Conservation (phyloP, 2,797 vertebrate genomes). For the Geotrypetes seraphini region DNA sequence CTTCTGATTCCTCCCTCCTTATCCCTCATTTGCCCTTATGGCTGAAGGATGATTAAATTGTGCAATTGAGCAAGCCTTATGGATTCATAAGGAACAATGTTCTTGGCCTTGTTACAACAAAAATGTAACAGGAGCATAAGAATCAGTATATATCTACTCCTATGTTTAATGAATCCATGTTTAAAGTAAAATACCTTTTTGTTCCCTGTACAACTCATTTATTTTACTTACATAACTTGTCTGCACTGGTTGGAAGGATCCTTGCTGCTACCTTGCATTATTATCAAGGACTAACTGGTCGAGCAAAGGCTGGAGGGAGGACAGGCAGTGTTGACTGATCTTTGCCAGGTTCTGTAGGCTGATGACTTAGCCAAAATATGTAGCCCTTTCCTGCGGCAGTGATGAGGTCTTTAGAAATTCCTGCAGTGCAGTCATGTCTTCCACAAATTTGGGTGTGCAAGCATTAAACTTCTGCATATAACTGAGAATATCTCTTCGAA, state of each 20-base stretch:
- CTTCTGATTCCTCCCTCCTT: no score
- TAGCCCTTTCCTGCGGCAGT: slow-evolving; percentile 15
- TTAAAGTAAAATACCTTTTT: background rate
- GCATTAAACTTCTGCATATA: no score
- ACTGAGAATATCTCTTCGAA: slow-evolving; percentile 6
- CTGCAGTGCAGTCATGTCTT: background rate
- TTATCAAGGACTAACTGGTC: slow-evolving; percentile 9
- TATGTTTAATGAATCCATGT: no score
- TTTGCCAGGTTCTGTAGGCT: slow-evolving; percentile 25
- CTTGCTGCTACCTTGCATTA: slow-evolving; percentile 12
- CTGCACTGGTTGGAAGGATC: slow-evolving; percentile 12
- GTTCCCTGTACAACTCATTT: background rate
- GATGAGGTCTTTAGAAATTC: background rate
- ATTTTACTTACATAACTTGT: background rate
- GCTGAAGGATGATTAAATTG: no score
- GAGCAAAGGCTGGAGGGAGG: background rate
- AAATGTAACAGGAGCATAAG: no score
- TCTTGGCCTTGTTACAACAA: no score
- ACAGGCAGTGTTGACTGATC: slow-evolving; percentile 28
- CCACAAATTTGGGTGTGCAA: slow-evolving; percentile 11
- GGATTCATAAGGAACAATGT: no score
- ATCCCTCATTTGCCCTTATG: no score
- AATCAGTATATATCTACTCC: no score
- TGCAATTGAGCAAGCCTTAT: no score
- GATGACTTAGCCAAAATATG: slow-evolving; percentile 19